Percentiles rank a stretch among this genome's conserved stretches.
phyloP scores from a whole-genome alignment of 2,113 vertebrate species.

The Aythya baeri region DNA sequence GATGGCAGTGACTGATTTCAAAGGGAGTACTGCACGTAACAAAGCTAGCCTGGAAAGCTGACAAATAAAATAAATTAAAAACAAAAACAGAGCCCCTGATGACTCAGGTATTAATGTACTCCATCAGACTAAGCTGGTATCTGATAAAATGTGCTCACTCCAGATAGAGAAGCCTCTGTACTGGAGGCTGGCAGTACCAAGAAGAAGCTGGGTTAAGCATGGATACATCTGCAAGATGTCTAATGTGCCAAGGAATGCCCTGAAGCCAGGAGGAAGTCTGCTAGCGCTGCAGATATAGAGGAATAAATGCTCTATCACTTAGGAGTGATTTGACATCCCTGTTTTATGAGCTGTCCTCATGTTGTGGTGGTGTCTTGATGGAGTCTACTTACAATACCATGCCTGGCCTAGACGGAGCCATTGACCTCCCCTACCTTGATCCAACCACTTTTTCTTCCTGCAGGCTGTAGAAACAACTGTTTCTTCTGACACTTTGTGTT shows the following conservation, averaged over 20 bases:
- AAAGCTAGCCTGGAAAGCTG: conserved; percentile 28
- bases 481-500: neutral
- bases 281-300: neutral
- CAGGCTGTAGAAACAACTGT: neutral
- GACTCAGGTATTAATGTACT: conserved; percentile 16
- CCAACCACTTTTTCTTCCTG: neutral
- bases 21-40: neutral
- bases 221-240: neutral
- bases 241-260: neutral
- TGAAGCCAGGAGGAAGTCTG: neutral
- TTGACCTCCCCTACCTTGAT: neutral
- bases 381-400: neutral
- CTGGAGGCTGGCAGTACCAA: neutral
- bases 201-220: neutral
- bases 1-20: neutral
- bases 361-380: neutral
- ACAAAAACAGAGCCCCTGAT: neutral
- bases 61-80: neutral
- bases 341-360: neutral
- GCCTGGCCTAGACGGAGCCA: neutral
- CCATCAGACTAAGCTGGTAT: neutral
- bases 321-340: neutral
- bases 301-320: neutral
- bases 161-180: neutral
- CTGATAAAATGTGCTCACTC: neutral